Conservation (phyloP, 2,888 invertebrate species). For the Agriopis leucophaearia region DNA sequence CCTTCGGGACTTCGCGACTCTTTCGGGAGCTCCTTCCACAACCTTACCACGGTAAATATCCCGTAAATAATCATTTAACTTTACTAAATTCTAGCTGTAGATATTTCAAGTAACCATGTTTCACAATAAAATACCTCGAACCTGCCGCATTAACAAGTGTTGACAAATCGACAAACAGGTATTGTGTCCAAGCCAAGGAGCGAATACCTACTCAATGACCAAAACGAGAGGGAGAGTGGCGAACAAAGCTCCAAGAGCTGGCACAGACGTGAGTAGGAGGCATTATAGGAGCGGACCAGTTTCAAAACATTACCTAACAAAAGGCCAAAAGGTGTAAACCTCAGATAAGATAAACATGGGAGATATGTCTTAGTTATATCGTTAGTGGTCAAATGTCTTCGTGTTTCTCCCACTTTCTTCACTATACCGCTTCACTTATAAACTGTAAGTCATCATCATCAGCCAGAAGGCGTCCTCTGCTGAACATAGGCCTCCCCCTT, state of each 20-base stretch:
- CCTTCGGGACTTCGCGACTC: too few species aligned
- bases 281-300: conserved; percentile 50
- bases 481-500: too few species aligned
- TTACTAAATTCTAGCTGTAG: not conserved
- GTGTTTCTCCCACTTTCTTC: too few species aligned
- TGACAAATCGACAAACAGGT: conserved; percentile 34
- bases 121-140: not conserved
- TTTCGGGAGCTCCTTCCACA: too few species aligned
- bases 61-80: too few species aligned
- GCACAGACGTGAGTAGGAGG: conserved; percentile 54
- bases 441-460: too few species aligned
- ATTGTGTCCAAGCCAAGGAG: conserved; percentile 22
- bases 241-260: conserved; percentile 51
- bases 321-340: conserved; percentile 6
- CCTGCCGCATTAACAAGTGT: conserved; percentile 8
- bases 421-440: too few species aligned
- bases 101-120: not conserved
- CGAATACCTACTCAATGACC: conserved; percentile 47
- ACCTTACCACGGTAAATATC: too few species aligned
- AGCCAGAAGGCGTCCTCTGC: too few species aligned
- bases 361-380: too few species aligned
- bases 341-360: too few species aligned
- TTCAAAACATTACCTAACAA: conserved; percentile 40
- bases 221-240: conserved; percentile 65
- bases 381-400: too few species aligned